These are phyloP conservation scores for Clarias platycephalus DNA, from an alignment of 2,797 vertebrate species.

Conservation along the genomic window DNA sequence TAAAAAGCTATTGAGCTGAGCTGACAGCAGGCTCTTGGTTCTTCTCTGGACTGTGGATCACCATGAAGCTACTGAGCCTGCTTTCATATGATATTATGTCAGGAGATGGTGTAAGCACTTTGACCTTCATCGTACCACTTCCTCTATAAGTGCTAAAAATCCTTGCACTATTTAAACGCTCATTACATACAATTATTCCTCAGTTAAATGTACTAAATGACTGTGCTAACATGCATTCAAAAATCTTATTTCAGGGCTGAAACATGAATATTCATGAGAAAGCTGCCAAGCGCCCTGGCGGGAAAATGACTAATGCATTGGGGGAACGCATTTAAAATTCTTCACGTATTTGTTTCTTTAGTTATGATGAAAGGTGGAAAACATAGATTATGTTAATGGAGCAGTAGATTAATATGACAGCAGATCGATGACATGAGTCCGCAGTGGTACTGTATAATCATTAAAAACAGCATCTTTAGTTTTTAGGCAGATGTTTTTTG, in stretches of 20 bases:
- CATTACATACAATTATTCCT: background rate
- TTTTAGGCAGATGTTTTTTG: background rate
- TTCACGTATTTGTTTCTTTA: constrained; percentile 6
- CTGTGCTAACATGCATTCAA: background rate
- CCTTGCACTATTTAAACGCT: background rate
- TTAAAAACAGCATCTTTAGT: background rate
- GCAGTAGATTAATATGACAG: background rate
- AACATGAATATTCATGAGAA: constrained; percentile 24
- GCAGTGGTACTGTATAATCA: background rate
- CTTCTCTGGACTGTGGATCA: background rate
- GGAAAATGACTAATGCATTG: constrained; percentile 2
- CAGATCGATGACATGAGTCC: background rate
- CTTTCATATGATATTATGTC: background rate
- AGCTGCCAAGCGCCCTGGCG: constrained; percentile 9
- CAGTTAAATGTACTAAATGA: background rate
- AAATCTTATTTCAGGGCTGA: constrained; percentile 11
- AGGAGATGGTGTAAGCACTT: background rate
- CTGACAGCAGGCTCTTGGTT: background rate
- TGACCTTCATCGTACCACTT: background rate
- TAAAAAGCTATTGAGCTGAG: background rate
- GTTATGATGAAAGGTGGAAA: background rate
- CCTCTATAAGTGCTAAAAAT: background rate
- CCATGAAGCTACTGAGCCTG: background rate
- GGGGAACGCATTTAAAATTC: background rate
- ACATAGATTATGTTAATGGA: background rate